Base-by-base conservation (phyloP, 2,888 invertebrate species). In the Germaria angustata region DNA sequence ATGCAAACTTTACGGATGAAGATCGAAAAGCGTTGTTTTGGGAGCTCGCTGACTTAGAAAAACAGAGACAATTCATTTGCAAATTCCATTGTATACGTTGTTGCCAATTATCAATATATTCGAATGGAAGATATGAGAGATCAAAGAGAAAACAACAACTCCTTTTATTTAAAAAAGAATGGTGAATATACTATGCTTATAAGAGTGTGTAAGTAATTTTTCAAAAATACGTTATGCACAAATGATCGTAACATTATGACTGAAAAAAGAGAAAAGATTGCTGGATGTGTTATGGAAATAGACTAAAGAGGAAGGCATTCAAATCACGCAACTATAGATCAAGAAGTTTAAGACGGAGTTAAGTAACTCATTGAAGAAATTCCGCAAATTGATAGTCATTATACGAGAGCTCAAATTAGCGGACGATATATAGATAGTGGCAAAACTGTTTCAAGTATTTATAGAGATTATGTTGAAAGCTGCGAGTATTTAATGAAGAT, bases 351-450 rank as follows among this genome's bases (percentile, higher is more conserved):
- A 9, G 8, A 34, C 9, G n/a, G n/a, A n/a, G n/a, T 34, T 9
- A 34, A 34, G 9, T 34, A 6, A 34, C 32, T 46, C n/a, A n/a
- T n/a, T n/a, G n/a, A n/a, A n/a, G n/a, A n/a, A n/a, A n/a, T n/a
- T n/a, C n/a, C n/a, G n/a, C n/a, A n/a, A n/a, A n/a, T n/a, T n/a
- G n/a, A n/a, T n/a, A n/a, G n/a, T n/a, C n/a, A n/a, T n/a, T n/a
- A n/a, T n/a, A n/a, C n/a, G n/a, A n/a, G n/a, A n/a, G 39, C 22
- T 24, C 22, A 49, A 66, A 75, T 68, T 51, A 68, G 75, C 34
- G 69, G 57, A 80, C 15, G 41, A 61, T 81, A 49, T 68, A 71
- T 81, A 76, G 75, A 75, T 51, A 68, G 75, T 57, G 68, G n/a
- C n/a, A n/a, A n/a, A n/a, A n/a, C n/a, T n/a, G n/a, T n/a, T n/a